Evolutionary conservation across 1,140 invertebrate species (phyloP).

Genomic region (Eueides isabella): DNA sequence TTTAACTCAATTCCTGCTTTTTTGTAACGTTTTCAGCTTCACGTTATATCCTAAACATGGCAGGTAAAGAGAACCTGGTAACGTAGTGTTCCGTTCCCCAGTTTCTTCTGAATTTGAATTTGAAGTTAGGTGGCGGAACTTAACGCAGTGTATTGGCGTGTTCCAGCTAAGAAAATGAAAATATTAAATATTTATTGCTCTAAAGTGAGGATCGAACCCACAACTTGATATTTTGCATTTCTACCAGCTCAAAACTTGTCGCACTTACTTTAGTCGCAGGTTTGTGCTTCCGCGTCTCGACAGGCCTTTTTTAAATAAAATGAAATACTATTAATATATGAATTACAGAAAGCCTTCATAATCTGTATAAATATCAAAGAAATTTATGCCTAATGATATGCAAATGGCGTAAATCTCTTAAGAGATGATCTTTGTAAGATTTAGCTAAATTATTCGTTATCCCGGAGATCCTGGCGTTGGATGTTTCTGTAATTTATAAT

Average conservation of each 20-base stretch:
- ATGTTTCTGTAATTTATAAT: not conserved
- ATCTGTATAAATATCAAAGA: slow-evolving; percentile 5
- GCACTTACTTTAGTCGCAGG: not conserved
- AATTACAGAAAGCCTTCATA: not conserved
- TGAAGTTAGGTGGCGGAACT: too few species aligned
- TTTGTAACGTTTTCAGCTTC: too few species aligned
- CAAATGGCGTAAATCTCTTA: not conserved
- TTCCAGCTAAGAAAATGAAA: too few species aligned
- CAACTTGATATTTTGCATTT: too few species aligned
- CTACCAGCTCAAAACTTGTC: not conserved
- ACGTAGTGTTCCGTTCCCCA: too few species aligned
- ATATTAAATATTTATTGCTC: not conserved
- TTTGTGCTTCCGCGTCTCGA: not conserved
- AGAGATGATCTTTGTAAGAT: slow-evolving; percentile 1
- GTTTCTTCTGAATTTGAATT: too few species aligned
- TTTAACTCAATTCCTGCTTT: too few species aligned
- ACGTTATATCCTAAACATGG: too few species aligned
- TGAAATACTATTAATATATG: too few species aligned
- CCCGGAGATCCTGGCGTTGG: not conserved
- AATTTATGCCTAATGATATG: not conserved
- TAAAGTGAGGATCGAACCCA: not conserved
- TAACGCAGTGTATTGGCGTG: too few species aligned
- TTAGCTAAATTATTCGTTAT: slow-evolving; percentile 1
- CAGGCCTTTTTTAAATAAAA: too few species aligned
- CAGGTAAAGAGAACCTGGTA: too few species aligned